A percentile compares a stretch with the other conserved stretches of the same genome.
These are phyloP conservation scores for Holothuria glaberrima DNA, from an alignment of 35 echinoderm and acorn worm genomes.

Conservation along the genomic window DNA sequence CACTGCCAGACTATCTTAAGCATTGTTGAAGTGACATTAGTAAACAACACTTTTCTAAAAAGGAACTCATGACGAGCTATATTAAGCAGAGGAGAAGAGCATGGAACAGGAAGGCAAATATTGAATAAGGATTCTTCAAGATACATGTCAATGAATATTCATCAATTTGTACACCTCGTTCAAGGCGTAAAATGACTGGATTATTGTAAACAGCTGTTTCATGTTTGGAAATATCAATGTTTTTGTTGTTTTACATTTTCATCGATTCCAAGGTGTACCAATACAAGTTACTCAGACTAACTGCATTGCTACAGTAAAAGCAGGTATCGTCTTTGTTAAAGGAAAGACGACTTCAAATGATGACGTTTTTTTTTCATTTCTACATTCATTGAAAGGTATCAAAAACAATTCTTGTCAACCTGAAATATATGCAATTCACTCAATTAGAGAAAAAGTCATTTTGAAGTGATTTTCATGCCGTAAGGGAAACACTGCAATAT, in stretches of 20 bases:
- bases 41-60: too few species aligned
- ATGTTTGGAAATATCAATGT: constrained; percentile 70
- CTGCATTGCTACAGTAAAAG: constrained; percentile 12
- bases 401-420: constrained; percentile 27
- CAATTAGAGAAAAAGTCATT: constrained; percentile 9
- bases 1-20: too few species aligned
- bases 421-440: constrained; percentile 43
- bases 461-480: constrained; percentile 8
- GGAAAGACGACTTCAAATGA: background rate
- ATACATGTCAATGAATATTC: constrained; percentile 53
- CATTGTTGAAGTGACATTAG: too few species aligned
- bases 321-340: constrained; percentile 33
- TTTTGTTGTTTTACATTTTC: constrained; percentile 57
- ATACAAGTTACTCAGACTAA: constrained; percentile 54
- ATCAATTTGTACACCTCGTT: constrained; percentile 61
- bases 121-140: constrained; percentile 19
- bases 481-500: background rate
- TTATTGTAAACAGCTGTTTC: constrained; percentile 64
- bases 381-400: constrained; percentile 14
- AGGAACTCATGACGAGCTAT: too few species aligned
- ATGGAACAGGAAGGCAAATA: too few species aligned
- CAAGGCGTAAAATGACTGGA: constrained; percentile 52
- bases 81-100: too few species aligned
- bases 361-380: background rate
- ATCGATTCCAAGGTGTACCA: constrained; percentile 57